A percentile compares a stretch with the other conserved stretches of the same genome.
Conservation (phyloP, 2,797 vertebrate species). For the Channa striata region DNA sequence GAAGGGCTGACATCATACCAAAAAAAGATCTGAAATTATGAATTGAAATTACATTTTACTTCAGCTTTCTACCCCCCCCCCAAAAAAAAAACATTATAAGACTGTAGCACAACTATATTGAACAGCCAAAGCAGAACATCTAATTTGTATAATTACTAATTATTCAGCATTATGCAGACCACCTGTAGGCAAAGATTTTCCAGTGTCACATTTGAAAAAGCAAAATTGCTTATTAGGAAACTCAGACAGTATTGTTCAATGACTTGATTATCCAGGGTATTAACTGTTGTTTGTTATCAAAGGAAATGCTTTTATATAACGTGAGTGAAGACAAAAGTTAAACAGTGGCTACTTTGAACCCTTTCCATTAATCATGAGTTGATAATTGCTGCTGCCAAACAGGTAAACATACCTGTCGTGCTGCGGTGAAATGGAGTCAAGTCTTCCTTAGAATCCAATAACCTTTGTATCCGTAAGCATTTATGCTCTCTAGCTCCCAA, state of each 20-base stretch:
- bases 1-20: background rate
- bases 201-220: conserved; percentile 25
- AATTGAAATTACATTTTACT: conserved; percentile 11
- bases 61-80: too few relatives aligned
- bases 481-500: conserved; percentile 39
- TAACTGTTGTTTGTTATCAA: conserved; percentile 23
- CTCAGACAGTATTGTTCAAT: conserved; percentile 26
- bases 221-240: conserved; percentile 37
- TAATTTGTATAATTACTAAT: conserved; percentile 20
- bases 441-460: conserved; percentile 62
- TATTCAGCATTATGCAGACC: conserved; percentile 4
- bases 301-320: conserved; percentile 14
- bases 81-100: conserved; percentile 1
- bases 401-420: conserved; percentile 40
- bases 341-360: conserved; percentile 23
- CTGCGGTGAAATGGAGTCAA: conserved; percentile 51
- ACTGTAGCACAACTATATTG: conserved; percentile 4
- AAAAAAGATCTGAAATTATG: background rate
- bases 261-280: conserved; percentile 28
- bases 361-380: conserved; percentile 39
- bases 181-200: conserved; percentile 36
- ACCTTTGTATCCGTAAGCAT: conserved; percentile 59
- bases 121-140: conserved; percentile 31
- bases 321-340: conserved; percentile 24
- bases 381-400: conserved; percentile 42